These are phyloP conservation scores for Megalops atlanticus DNA, from an alignment of 2,113 vertebrate species.

Conservation along the genomic window DNA sequence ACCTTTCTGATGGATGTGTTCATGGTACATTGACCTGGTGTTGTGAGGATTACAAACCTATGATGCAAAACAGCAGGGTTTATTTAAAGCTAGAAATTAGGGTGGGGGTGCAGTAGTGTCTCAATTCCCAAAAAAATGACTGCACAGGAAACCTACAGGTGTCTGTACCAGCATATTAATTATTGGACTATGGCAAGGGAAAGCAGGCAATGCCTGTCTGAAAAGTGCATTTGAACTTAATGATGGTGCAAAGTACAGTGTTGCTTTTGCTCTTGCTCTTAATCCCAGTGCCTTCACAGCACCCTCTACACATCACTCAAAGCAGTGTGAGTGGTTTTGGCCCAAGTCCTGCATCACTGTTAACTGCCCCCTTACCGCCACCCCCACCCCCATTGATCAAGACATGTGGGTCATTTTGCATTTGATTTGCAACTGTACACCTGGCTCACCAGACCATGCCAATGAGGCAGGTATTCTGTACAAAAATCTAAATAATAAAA, in stretches of 20 bases:
- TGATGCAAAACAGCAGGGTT: neutral
- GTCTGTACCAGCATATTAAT: neutral
- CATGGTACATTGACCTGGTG: neutral
- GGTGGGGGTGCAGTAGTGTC: neutral
- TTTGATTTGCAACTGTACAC: slow-evolving; percentile 39
- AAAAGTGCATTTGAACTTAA: neutral
- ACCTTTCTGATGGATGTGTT: neutral
- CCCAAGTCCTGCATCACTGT: neutral
- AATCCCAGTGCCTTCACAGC: neutral
- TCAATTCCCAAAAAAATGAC: neutral
- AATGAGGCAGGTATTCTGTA: slow-evolving; percentile 35
- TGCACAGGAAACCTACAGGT: neutral
- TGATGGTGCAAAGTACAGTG: neutral
- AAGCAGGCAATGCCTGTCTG: neutral
- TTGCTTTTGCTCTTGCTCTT: neutral
- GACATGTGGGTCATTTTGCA: slow-evolving; percentile 26
- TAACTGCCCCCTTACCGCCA: slow-evolving; percentile 25
- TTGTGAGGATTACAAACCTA: slow-evolving; percentile 13
- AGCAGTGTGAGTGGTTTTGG: neutral
- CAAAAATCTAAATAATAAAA: slow-evolving; percentile 37
- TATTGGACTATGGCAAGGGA: neutral
- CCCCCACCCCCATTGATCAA: slow-evolving; percentile 41
- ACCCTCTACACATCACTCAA: neutral
- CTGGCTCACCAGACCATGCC: slow-evolving; percentile 38
- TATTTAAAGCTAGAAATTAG: neutral